phyloP scores from a whole-genome alignment of 2,113 vertebrate genomes.

The Saccopteryx bilineata region DNA sequence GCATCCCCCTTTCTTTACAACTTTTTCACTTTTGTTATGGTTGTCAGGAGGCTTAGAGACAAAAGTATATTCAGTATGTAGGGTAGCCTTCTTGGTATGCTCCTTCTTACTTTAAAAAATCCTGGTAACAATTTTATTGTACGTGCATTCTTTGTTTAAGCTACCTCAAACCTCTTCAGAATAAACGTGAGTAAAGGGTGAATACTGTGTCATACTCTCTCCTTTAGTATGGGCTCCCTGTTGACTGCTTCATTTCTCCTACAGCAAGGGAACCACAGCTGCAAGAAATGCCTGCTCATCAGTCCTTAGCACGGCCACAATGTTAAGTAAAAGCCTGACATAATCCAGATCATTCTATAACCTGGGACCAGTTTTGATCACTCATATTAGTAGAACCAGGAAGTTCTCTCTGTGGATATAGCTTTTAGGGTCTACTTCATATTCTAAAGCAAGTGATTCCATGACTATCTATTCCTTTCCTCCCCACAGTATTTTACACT shows the following conservation, averaged over 20 bases:
- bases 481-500: constrained; percentile 10
- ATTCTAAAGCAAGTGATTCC: constrained; percentile 47
- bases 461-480: not conserved
- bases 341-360: not conserved
- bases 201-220: not conserved
- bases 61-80: not conserved
- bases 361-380: not conserved
- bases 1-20: constrained; percentile 4
- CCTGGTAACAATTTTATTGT: not conserved
- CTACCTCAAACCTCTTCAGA: not conserved
- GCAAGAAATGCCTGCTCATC: not conserved
- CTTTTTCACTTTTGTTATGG: constrained; percentile 36
- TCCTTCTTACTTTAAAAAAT: constrained; percentile 44
- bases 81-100: not conserved
- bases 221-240: not conserved
- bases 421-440: not conserved
- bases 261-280: not conserved
- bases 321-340: not conserved
- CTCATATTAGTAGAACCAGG: too few relatives aligned
- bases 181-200: not conserved
- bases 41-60: constrained; percentile 46
- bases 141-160: not conserved
- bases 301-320: not conserved
- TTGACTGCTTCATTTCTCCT: not conserved
- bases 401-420: not conserved